These are phyloP conservation scores for Deilephila porcellus DNA, from an alignment of 2,888 invertebrate species.

Conservation along the genomic window DNA sequence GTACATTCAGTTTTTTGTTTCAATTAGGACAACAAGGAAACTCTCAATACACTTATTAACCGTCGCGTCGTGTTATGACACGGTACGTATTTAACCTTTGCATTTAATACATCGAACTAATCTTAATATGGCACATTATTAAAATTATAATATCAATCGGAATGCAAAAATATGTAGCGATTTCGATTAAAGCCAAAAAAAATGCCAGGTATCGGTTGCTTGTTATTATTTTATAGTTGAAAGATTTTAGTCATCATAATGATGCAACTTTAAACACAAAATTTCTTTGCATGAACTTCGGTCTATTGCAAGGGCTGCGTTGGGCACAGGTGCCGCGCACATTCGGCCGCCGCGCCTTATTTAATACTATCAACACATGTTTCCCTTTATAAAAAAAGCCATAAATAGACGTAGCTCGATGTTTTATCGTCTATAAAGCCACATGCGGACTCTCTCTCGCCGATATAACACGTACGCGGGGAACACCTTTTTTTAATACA, in stretches of 20 bases:
- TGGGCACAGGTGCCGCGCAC: slow-evolving; percentile 58
- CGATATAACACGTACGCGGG: slow-evolving; percentile 72
- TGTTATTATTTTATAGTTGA: too few relatives aligned
- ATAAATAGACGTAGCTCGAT: slow-evolving; percentile 75
- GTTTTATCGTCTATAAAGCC: slow-evolving; percentile 79
- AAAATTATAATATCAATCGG: slow-evolving; percentile 21
- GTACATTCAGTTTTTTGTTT: not conserved
- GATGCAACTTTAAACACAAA: slow-evolving; percentile 31
- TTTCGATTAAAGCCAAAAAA: too few relatives aligned
- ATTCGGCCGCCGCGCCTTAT: slow-evolving; percentile 56
- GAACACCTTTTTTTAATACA: slow-evolving; percentile 53
- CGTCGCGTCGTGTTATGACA: slow-evolving; percentile 35
- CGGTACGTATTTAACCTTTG: slow-evolving; percentile 36
- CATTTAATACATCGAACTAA: slow-evolving; percentile 37
- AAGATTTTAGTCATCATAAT: slow-evolving; percentile 13
- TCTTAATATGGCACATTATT: slow-evolving; percentile 38
- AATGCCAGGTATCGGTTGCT: too few relatives aligned
- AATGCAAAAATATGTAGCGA: too few relatives aligned
- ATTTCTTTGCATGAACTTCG: slow-evolving; percentile 17
- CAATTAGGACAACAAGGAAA: not conserved
- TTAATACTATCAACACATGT: slow-evolving; percentile 73
- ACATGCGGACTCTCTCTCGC: slow-evolving; percentile 66
- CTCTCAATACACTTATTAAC: slow-evolving; percentile 15
- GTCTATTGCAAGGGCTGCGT: slow-evolving; percentile 32
- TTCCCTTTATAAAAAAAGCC: slow-evolving; percentile 65